Evolutionary conservation across 2,797 vertebrate species (phyloP).

Genomic region (Pantherophis alleghaniensis): DNA sequence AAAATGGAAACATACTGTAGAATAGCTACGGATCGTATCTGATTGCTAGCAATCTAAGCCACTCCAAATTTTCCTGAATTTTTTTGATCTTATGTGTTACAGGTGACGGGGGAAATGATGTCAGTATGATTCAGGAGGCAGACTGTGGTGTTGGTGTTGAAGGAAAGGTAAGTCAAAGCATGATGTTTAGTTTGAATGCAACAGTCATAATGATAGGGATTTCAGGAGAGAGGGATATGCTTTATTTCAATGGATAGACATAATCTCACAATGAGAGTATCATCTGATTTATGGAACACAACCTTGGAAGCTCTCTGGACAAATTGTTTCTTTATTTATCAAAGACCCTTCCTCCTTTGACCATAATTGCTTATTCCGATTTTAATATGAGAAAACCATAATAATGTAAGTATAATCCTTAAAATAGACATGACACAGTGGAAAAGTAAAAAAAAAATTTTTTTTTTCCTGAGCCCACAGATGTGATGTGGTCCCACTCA

Average conservation of each 20-base stretch:
- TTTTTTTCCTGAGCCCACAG: not conserved
- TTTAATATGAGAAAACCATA: not conserved
- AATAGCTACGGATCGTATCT: not conserved
- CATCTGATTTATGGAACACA: not conserved
- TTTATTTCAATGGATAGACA: not conserved
- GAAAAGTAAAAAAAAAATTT: not conserved
- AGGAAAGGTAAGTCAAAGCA: conserved; percentile 87
- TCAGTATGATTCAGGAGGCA: conserved; percentile 99
- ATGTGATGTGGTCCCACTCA: not conserved
- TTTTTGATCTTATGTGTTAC: conserved; percentile 45
- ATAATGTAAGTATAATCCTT: not conserved
- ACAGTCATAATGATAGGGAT: not conserved
- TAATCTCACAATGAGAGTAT: not conserved
- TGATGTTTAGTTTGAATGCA: not conserved
- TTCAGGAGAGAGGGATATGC: too few species aligned
- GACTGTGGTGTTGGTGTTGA: conserved; percentile 98
- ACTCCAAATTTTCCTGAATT: not conserved
- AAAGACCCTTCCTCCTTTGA: not conserved
- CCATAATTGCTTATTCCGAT: not conserved
- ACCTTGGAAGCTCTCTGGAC: not conserved
- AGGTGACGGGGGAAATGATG: conserved; percentile 98
- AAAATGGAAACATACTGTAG: not conserved
- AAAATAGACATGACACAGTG: not conserved
- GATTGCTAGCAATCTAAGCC: not conserved
- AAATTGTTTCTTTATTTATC: not conserved